Percentiles rank a stretch among this genome's conserved stretches.
These are phyloP conservation scores for Cyphomyrmex costatus DNA, from an alignment of 1,140 invertebrate species.

Conservation along the genomic window DNA sequence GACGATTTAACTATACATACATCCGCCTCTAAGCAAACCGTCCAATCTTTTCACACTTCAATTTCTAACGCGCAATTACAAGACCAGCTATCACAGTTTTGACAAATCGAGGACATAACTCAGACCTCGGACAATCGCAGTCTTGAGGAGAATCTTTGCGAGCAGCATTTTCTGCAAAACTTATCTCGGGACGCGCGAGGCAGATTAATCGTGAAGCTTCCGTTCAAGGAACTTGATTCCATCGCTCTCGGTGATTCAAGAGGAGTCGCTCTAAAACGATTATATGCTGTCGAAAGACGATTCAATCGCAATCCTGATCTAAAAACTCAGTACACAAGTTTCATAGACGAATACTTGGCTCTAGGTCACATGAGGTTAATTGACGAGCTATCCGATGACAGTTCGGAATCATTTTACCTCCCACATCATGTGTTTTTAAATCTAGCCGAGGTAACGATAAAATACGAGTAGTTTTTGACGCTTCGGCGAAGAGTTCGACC, in stretches of 20 bases:
- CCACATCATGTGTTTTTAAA: constrained; percentile 1
- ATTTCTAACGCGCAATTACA: not conserved
- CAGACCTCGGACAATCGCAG: too few species aligned
- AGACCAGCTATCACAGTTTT: not conserved
- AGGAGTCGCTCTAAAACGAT: not conserved
- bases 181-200: not conserved
- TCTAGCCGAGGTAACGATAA: not conserved
- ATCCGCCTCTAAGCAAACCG: not conserved
- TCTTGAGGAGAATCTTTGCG: not conserved
- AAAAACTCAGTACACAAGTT: not conserved
- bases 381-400: too few species aligned
- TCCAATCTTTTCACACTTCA: not conserved
- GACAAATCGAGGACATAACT: not conserved
- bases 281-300: not conserved
- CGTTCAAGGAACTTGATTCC: not conserved
- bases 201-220: not conserved
- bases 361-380: too few species aligned
- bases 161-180: not conserved
- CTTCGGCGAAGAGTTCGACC: not conserved
- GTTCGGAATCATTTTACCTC: too few species aligned
- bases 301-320: not conserved
- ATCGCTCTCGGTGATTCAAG: not conserved
- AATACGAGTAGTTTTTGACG: constrained; percentile 18
- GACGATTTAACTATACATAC: not conserved
- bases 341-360: too few species aligned